phyloP scores from a whole-genome alignment of 2,113 vertebrate genomes.

The Seriola quinqueradiata region DNA sequence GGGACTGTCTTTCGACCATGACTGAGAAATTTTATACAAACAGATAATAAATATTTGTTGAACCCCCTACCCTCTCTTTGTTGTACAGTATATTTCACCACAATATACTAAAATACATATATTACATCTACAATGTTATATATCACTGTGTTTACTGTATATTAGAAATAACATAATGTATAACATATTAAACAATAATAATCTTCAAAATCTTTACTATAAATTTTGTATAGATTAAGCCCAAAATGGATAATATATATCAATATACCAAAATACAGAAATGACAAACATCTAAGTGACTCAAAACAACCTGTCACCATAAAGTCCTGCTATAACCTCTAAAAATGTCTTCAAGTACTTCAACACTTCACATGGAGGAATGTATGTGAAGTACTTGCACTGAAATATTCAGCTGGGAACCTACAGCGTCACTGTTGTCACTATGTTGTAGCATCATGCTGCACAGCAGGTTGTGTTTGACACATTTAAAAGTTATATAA shows the following conservation, averaged over 20 bases:
- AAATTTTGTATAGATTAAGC: not conserved
- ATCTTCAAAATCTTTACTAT: no score
- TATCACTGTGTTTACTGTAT: no score
- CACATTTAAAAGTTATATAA: not conserved
- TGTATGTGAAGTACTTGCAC: not conserved
- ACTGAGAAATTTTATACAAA: no score
- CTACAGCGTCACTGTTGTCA: not conserved
- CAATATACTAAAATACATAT: no score
- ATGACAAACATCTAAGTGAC: not conserved
- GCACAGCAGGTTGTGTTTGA: slow-evolving; percentile 6
- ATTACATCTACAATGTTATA: no score
- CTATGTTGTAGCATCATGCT: not conserved
- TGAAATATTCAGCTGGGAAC: not conserved
- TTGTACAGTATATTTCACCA: no score
- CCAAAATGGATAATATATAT: not conserved
- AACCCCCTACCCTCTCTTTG: no score
- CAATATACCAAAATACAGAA: not conserved
- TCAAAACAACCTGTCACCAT: not conserved
- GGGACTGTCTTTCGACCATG: no score
- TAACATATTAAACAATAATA: no score
- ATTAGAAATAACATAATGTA: no score
- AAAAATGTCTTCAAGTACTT: not conserved
- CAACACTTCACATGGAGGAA: not conserved
- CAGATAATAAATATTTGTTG: no score
- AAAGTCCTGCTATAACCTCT: not conserved